Evolutionary conservation across 2,113 vertebrate genomes (phyloP), one percentile per base, ranked within the genome.

Genomic region (Saguinus midas): DNA sequence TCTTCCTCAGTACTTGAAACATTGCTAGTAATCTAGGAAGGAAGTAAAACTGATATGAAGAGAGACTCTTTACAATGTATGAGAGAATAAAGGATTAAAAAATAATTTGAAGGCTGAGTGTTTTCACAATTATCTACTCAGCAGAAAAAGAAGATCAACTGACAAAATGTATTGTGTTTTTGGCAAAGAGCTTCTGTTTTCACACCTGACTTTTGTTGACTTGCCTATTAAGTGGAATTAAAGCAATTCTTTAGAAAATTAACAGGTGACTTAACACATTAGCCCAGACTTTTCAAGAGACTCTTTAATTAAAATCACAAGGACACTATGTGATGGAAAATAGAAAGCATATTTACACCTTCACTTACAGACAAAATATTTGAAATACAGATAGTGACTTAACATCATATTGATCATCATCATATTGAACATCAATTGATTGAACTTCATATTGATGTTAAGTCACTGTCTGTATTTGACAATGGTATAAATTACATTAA

Each of bases 191-290:
- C 35, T 1, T 57, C 68, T 97, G 90, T 97, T 97, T 98, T 96
- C 94, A 95, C 95, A 98, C 79, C 90, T 97, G 97, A 98, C 86
- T 93, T 89, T 97, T 52, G 95, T 83, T 92, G 94, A 97, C 80
- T 87, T 97, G 82, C 84, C 93, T 97, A 96, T 50, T 97, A 98
- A 98, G 97, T 97, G 97, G 97, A 97, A 88, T 96, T 98, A 97
- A 97, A 96, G 93, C 88, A 95, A 97, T 96, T 94, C 87, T 90
- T 97, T 95, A 96, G 96, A 93, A 96, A 98, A 98, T 98, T 90
- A 97, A 97, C 94, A 98, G 97, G 93, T 96, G 95, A 96, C 97
- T 98, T 92, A 98, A 94, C 96, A 97, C 70, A 96, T 97, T 94
- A 94, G 78, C 50, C 90, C 27, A 72, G 88, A 58, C 95, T 90